Evolutionary conservation across 2,113 vertebrate genomes (phyloP).

Genomic region (Bettongia penicillata): DNA sequence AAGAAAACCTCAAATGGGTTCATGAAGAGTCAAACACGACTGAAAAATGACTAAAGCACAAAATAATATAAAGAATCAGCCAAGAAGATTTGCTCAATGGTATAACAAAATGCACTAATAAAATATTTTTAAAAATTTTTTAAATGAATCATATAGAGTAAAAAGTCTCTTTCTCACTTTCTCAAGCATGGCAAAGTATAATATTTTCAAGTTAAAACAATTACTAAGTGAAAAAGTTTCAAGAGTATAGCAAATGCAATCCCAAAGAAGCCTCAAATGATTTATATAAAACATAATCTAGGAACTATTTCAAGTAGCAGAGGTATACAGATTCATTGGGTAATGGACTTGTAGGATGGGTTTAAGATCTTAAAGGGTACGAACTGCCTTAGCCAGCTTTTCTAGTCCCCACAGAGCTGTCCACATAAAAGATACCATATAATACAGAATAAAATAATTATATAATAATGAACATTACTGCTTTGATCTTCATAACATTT

Average conservation of each 20-base stretch:
- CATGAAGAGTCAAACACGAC: neutral
- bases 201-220: neutral
- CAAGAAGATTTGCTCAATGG: neutral
- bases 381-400: neutral
- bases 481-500: neutral
- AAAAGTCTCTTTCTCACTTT: neutral
- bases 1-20: neutral
- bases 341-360: neutral
- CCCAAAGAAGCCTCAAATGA: neutral
- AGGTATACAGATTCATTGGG: neutral
- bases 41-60: neutral
- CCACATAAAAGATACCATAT: neutral
- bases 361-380: neutral
- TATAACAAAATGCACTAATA: neutral
- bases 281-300: neutral
- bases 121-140: neutral
- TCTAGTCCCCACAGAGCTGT: neutral
- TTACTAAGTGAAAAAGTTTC: neutral
- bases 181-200: neutral
- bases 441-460: neutral
- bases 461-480: neutral
- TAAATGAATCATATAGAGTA: rapidly evolving
- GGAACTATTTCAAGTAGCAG: neutral
- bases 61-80: neutral
- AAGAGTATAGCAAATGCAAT: neutral